phyloP scores from a whole-genome alignment of 35 echinoderm and acorn worm species.

The Ophioderma brevispina region DNA sequence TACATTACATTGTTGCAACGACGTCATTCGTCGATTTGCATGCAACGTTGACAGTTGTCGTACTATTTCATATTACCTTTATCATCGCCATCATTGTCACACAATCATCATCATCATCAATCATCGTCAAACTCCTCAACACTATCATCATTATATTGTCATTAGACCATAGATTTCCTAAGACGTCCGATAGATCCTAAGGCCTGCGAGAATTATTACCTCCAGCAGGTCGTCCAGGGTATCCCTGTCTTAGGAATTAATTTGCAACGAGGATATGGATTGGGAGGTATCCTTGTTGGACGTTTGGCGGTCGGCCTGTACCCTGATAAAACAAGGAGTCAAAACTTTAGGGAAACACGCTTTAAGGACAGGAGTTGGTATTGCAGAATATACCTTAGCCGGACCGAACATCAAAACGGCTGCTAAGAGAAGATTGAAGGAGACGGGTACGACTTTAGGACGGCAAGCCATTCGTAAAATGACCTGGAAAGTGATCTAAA shows the following conservation, averaged over 20 bases:
- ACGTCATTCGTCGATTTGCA: not conserved
- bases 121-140: no score
- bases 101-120: not conserved
- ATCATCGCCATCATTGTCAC: not conserved
- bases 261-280: constrained; percentile 31
- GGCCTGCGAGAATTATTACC: constrained; percentile 50
- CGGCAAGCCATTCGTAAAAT: not conserved
- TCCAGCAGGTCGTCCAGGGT: constrained; percentile 9
- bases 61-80: not conserved
- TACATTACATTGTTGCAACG: no score
- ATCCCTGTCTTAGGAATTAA: constrained; percentile 39
- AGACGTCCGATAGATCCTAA: not conserved
- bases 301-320: constrained; percentile 5
- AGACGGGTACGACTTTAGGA: not conserved
- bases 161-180: no score
- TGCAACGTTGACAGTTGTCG: not conserved
- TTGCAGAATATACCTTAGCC: not conserved
- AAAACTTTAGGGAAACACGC: not conserved
- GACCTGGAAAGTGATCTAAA: not conserved
- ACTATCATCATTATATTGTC: no score
- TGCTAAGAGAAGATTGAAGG: not conserved
- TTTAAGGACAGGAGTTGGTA: not conserved
- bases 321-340: constrained; percentile 28
- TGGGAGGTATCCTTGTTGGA: constrained; percentile 38
- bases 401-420: not conserved